These are phyloP conservation scores for Tenualosa thibaudeaui DNA, from an alignment of 2,797 vertebrate species.

Conservation along the genomic window DNA sequence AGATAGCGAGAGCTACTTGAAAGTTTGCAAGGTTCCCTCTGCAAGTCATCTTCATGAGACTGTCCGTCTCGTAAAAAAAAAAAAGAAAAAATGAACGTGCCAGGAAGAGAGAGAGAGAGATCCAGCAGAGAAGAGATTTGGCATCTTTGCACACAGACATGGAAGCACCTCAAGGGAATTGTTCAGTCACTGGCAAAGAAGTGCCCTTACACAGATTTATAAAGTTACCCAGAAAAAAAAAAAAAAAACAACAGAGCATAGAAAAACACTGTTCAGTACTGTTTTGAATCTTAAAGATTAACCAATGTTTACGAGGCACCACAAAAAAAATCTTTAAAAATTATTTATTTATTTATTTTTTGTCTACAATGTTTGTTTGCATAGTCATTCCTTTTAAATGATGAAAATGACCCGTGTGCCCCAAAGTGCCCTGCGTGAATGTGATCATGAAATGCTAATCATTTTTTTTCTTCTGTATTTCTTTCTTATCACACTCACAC, in stretches of 20 bases:
- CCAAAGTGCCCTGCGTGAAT: not conserved
- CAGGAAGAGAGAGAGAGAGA: not conserved
- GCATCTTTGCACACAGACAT: conserved; percentile 18
- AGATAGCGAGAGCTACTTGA: not conserved
- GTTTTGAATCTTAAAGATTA: not conserved
- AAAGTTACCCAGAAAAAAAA: not conserved
- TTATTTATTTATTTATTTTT: not conserved
- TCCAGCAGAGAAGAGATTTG: not conserved
- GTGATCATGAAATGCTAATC: not conserved
- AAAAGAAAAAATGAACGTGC: not conserved
- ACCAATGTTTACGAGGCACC: not conserved
- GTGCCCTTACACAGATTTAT: not conserved
- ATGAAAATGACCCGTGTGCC: not conserved
- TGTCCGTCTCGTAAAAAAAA: not conserved
- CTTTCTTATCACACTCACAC: not conserved
- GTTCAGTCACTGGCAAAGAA: not conserved
- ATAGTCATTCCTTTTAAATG: not conserved
- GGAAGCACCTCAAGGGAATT: conserved; percentile 14
- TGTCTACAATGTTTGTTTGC: not conserved
- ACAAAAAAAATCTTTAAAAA: not conserved
- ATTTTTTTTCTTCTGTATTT: not conserved
- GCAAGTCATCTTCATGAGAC: not conserved
- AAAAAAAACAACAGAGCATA: not conserved
- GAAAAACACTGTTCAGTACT: not conserved
- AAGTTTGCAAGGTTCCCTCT: not conserved